These are phyloP conservation scores for Odontamblyopus lacepedii DNA, from an alignment of 2,797 vertebrate species.

Conservation along the genomic window DNA sequence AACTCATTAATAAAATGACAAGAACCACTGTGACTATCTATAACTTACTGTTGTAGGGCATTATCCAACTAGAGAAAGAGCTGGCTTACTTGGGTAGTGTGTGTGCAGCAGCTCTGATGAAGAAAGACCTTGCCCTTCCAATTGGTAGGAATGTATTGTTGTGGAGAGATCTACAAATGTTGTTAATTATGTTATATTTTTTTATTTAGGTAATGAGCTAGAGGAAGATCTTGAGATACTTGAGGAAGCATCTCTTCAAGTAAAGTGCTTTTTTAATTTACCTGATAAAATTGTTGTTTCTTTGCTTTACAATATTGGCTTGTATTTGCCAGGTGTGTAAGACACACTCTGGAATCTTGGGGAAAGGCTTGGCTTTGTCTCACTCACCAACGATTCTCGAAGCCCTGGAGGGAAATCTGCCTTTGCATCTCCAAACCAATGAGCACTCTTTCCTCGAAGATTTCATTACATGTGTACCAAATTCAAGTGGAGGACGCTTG, in stretches of 20 bases:
- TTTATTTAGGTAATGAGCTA: slow-evolving; percentile 86
- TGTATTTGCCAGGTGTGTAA: slow-evolving; percentile 86
- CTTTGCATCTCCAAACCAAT: slow-evolving; percentile 95
- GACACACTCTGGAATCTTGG: slow-evolving; percentile 93
- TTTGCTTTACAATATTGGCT: too few species aligned
- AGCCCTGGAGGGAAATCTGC: slow-evolving; percentile 94
- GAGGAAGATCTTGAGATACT: slow-evolving; percentile 99
- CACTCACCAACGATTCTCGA: slow-evolving; percentile 97
- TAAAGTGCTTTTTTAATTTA: slow-evolving; percentile 45
- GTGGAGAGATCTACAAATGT: background rate
- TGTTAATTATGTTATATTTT: background rate
- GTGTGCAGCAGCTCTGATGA: slow-evolving; percentile 98
- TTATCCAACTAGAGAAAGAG: slow-evolving; percentile 97
- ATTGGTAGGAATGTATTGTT: slow-evolving; percentile 80
- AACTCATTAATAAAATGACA: background rate
- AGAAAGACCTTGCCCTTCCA: slow-evolving; percentile 95
- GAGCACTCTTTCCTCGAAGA: slow-evolving; percentile 98
- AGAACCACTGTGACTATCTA: slow-evolving; percentile 22
- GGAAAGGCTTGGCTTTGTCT: slow-evolving; percentile 94
- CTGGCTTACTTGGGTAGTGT: slow-evolving; percentile 94
- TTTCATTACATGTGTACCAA: slow-evolving; percentile 95
- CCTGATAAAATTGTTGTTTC: background rate
- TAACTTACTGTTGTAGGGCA: slow-evolving; percentile 81
- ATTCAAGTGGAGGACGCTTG: slow-evolving; percentile 94
- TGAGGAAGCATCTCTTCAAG: slow-evolving; percentile 97